These are phyloP conservation scores for Hiodon alosoides DNA, from an alignment of 2,113 vertebrate species.

Conservation along the genomic window DNA sequence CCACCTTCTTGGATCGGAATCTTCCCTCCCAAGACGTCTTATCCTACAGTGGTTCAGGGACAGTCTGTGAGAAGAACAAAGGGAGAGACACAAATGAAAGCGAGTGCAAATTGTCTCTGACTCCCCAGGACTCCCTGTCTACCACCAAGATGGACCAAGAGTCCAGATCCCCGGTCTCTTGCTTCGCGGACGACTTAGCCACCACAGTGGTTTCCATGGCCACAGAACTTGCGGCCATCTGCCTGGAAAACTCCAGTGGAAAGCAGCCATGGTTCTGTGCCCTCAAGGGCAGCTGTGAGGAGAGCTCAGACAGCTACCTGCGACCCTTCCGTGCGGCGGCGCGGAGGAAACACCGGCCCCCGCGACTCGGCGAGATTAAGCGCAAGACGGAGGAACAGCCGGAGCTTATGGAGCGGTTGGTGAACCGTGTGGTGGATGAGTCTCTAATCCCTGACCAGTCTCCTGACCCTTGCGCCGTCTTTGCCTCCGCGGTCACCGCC, in stretches of 20 bases:
- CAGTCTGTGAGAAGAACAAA: slow-evolving; percentile 43
- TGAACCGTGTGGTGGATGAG: slow-evolving; percentile 93
- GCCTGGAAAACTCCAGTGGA: slow-evolving; percentile 88
- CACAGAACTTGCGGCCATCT: slow-evolving; percentile 95
- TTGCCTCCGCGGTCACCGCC: slow-evolving; percentile 87
- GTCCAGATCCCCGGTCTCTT: slow-evolving; percentile 68
- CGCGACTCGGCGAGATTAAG: slow-evolving; percentile 94
- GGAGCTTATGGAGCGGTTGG: slow-evolving; percentile 87
- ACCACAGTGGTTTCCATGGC: slow-evolving; percentile 96
- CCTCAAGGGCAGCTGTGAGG: slow-evolving; percentile 68
- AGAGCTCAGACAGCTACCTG: slow-evolving; percentile 60
- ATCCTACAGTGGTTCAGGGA: slow-evolving; percentile 24
- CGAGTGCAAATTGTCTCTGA: slow-evolving; percentile 61
- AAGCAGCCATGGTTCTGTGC: slow-evolving; percentile 98
- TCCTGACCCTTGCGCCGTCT: slow-evolving; percentile 77
- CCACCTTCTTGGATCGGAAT: slow-evolving; percentile 24
- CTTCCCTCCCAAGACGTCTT: slow-evolving; percentile 44
- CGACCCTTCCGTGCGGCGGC: slow-evolving; percentile 70
- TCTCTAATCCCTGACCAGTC: slow-evolving; percentile 80
- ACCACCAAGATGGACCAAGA: slow-evolving; percentile 66
- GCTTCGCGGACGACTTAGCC: slow-evolving; percentile 91
- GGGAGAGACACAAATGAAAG: slow-evolving; percentile 36
- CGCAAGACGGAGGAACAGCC: slow-evolving; percentile 94
- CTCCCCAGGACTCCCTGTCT: slow-evolving; percentile 59
- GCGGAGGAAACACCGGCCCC: slow-evolving; percentile 85